phyloP scores from a whole-genome alignment of 2,797 vertebrate genomes.

The Phalanger gymnotis region DNA sequence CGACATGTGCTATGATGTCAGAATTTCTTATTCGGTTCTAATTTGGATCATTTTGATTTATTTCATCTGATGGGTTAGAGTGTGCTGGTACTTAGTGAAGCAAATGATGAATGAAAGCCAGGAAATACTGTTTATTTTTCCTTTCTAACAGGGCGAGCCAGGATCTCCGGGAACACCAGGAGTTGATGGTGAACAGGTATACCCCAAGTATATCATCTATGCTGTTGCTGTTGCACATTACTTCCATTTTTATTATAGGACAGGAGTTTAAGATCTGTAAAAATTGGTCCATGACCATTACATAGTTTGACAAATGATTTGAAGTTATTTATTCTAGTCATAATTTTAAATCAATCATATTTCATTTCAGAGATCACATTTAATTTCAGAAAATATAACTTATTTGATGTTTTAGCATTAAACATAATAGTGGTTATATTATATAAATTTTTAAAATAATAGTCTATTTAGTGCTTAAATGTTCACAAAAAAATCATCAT shows the following conservation, averaged over 20 bases:
- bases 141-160: slow-evolving; percentile 91
- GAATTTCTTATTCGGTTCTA: neutral
- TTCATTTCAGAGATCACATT: slow-evolving; percentile 34
- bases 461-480: neutral
- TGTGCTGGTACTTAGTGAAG: slow-evolving; percentile 11
- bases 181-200: slow-evolving; percentile 95
- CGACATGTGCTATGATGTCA: neutral
- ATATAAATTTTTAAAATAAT: neutral
- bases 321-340: slow-evolving; percentile 8
- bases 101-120: neutral
- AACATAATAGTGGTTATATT: neutral
- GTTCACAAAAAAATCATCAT: neutral
- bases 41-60: slow-evolving; percentile 20
- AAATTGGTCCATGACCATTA: neutral
- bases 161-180: slow-evolving; percentile 94
- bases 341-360: slow-evolving; percentile 10
- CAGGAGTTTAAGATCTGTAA: slow-evolving; percentile 33
- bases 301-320: neutral
- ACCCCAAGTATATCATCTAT: slow-evolving; percentile 9
- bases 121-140: slow-evolving; percentile 38
- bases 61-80: neutral
- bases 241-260: slow-evolving; percentile 16
- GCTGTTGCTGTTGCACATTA: slow-evolving; percentile 13
- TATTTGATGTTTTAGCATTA: slow-evolving; percentile 1
- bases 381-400: slow-evolving; percentile 33